phyloP scores from a whole-genome alignment of 2,888 invertebrate genomes.

The Diaphora mendica region DNA sequence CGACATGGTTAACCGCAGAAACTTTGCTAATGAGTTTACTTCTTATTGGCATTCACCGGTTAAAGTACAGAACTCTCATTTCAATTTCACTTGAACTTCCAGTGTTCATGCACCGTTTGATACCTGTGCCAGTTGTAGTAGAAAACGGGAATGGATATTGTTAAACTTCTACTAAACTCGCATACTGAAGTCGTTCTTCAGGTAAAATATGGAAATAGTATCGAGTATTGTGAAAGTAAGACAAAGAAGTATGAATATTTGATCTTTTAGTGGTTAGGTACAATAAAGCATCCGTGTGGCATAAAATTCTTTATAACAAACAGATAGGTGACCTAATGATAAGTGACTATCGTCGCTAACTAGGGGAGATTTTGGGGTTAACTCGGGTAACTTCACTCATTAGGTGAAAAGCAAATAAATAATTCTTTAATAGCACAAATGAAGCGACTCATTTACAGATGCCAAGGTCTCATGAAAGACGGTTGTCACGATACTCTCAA shows the following conservation, averaged over 20 bases:
- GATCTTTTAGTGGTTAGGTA: background rate
- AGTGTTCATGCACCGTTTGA: slow-evolving; percentile 22
- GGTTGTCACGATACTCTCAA: too few relatives aligned
- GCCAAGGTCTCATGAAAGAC: too few relatives aligned
- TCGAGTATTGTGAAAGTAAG: background rate
- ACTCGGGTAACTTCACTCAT: too few relatives aligned
- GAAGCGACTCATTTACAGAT: too few relatives aligned
- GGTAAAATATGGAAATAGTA: background rate
- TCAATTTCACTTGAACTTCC: slow-evolving; percentile 52
- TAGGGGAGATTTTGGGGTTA: too few relatives aligned
- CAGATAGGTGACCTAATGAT: too few relatives aligned
- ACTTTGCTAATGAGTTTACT: slow-evolving; percentile 57
- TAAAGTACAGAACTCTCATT: slow-evolving; percentile 51
- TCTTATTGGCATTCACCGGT: slow-evolving; percentile 50
- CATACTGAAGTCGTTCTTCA: background rate
- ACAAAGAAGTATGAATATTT: background rate
- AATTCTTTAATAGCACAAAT: too few relatives aligned
- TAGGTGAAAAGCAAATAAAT: too few relatives aligned
- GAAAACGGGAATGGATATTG: slow-evolving; percentile 18
- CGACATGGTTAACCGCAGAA: slow-evolving; percentile 41
- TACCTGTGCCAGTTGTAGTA: slow-evolving; percentile 5
- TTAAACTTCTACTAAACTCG: slow-evolving; percentile 11
- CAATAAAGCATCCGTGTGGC: background rate
- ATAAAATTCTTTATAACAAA: background rate
- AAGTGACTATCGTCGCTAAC: too few relatives aligned